Conservation (phyloP, 2,797 vertebrate genomes). For the Xiphorhynchus erythropygius region DNA sequence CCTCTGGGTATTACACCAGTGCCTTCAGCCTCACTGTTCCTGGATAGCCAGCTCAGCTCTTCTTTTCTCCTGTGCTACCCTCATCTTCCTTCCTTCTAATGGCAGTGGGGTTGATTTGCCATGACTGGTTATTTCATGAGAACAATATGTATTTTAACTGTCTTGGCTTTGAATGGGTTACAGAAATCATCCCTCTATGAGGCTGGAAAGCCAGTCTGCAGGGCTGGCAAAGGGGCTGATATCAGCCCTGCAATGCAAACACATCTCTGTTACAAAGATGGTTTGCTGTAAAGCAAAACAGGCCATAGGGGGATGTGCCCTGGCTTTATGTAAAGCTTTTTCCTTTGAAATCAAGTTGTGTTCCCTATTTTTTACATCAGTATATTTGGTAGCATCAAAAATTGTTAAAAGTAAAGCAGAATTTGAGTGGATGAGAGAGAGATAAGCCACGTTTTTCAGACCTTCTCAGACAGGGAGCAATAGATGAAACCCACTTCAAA, state of each 20-base stretch:
- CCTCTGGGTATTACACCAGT: neutral
- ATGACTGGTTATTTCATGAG: neutral
- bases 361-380: neutral
- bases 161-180: neutral
- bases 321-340: neutral
- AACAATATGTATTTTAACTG: neutral
- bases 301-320: neutral
- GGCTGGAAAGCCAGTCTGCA: neutral
- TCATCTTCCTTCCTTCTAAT: neutral
- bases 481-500: neutral
- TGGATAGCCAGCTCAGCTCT: neutral
- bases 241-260: neutral
- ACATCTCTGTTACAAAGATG: neutral
- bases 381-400: neutral
- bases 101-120: neutral
- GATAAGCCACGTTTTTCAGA: neutral
- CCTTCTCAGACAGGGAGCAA: neutral
- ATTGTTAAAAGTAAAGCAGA: neutral
- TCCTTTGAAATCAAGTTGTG: neutral
- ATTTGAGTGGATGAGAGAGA: neutral
- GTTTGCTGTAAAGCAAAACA: neutral
- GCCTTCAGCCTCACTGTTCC: neutral
- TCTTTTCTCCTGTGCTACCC: neutral
- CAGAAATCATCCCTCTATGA: neutral
- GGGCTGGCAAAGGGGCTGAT: neutral